phyloP scores from a whole-genome alignment of 1,140 invertebrate genomes.

The Drosophila ogumai region DNA sequence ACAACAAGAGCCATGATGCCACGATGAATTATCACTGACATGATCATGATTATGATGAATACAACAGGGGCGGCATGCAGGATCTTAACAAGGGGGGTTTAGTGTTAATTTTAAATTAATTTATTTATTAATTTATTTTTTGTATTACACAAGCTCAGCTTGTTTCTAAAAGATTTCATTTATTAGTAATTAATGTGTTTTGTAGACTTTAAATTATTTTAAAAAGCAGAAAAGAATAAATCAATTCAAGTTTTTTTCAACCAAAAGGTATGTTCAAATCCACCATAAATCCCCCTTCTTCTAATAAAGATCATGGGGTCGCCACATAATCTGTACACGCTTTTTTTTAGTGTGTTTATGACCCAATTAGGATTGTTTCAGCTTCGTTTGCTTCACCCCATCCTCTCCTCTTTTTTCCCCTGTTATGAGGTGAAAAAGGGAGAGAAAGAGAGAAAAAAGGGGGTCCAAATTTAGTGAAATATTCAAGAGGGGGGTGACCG shows the following conservation, averaged over 20 bases:
- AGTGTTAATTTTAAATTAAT: neutral
- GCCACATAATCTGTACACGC: constrained; percentile 8
- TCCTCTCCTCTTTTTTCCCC: neutral
- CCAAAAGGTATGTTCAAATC: neutral
- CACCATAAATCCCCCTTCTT: neutral
- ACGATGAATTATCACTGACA: constrained; percentile 55
- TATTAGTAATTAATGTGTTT: too few species aligned
- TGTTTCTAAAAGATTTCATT: too few species aligned
- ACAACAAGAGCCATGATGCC: constrained; percentile 22
- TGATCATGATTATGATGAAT: constrained; percentile 41
- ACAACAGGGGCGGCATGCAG: neutral
- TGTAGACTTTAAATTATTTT: too few species aligned
- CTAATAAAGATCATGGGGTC: neutral
- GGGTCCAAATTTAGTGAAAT: constrained; percentile 33
- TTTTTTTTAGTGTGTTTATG: constrained; percentile 43
- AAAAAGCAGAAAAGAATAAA: neutral
- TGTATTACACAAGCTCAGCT: too few species aligned
- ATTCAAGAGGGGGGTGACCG: constrained; percentile 8
- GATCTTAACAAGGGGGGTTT: neutral
- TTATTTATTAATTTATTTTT: neutral
- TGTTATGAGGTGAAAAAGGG: constrained; percentile 8
- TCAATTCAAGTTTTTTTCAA: neutral
- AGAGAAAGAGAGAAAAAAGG: neutral
- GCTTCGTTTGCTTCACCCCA: constrained; percentile 25
- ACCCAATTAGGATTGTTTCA: constrained; percentile 44